These are phyloP conservation scores for Drosophila pruinosa DNA, from an alignment of 1,140 invertebrate genomes.

Conservation along the genomic window DNA sequence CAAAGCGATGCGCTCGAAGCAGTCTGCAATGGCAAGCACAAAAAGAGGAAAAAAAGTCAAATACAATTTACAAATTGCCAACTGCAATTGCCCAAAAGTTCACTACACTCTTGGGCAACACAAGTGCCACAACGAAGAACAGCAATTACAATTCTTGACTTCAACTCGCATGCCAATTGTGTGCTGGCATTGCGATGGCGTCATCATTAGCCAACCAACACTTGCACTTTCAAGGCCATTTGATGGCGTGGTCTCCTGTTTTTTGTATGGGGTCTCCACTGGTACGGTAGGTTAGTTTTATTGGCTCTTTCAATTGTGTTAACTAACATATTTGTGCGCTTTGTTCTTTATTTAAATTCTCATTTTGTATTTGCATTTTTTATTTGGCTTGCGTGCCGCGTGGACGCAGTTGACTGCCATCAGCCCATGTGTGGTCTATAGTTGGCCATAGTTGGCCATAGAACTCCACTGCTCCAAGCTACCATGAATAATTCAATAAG, in stretches of 20 bases:
- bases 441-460: not conserved
- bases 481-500: slow-evolving; percentile 77
- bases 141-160: not conserved
- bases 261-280: slow-evolving; percentile 20
- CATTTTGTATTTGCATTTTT: slow-evolving; percentile 31
- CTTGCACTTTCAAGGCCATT: slow-evolving; percentile 77
- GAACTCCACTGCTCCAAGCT: not conserved
- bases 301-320: slow-evolving; percentile 47
- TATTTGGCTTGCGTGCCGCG: slow-evolving; percentile 66
- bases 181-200: slow-evolving; percentile 41
- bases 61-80: slow-evolving; percentile 18
- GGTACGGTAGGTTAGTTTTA: slow-evolving; percentile 80
- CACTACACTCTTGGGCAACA: slow-evolving; percentile 43
- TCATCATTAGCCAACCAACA: slow-evolving; percentile 39
- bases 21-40: slow-evolving; percentile 56
- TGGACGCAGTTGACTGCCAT: slow-evolving; percentile 70
- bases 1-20: slow-evolving; percentile 80
- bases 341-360: slow-evolving; percentile 75
- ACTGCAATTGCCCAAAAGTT: slow-evolving; percentile 38
- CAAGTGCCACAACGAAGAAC: not conserved
- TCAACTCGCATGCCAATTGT: not conserved
- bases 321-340: slow-evolving; percentile 7
- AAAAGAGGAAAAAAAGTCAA: too few species aligned
- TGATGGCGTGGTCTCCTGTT: slow-evolving; percentile 13
- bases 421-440: slow-evolving; percentile 48